A percentile compares a stretch with the other conserved stretches of the same genome.
Evolutionary conservation across 2,797 vertebrate genomes (phyloP).

Genomic region (Potorous gilbertii): DNA sequence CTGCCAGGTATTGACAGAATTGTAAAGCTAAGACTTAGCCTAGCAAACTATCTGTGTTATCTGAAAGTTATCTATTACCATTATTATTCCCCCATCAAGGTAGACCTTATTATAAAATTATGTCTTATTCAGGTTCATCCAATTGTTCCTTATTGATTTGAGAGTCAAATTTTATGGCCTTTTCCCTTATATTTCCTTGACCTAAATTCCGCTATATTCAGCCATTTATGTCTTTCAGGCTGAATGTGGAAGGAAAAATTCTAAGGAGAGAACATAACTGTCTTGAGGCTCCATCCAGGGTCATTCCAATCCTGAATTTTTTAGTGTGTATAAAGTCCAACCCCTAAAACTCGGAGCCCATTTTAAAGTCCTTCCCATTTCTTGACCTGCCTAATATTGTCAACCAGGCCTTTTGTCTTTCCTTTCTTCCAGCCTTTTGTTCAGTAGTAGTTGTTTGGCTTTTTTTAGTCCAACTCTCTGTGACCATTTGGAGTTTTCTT

Average conservation of each 20-base stretch:
- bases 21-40: background rate
- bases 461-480: background rate
- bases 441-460: too few relatives aligned
- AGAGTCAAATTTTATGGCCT: background rate
- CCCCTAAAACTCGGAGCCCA: background rate
- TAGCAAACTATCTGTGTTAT: background rate
- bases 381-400: background rate
- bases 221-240: background rate
- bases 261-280: background rate
- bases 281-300: background rate
- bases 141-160: background rate
- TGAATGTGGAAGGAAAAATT: slow-evolving; percentile 3
- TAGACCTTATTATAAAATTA: background rate
- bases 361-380: background rate
- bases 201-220: background rate
- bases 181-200: background rate
- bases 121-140: background rate
- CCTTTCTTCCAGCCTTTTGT: background rate
- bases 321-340: background rate
- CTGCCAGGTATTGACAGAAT: background rate
- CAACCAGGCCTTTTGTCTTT: background rate
- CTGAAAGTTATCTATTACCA: background rate
- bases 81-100: background rate
- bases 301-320: background rate
- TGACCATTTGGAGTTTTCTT: background rate